A percentile compares a stretch with the other conserved stretches of the same genome.
These are phyloP conservation scores for Hydropsyche tenuis DNA, from an alignment of 1,140 invertebrate species.

Conservation along the genomic window DNA sequence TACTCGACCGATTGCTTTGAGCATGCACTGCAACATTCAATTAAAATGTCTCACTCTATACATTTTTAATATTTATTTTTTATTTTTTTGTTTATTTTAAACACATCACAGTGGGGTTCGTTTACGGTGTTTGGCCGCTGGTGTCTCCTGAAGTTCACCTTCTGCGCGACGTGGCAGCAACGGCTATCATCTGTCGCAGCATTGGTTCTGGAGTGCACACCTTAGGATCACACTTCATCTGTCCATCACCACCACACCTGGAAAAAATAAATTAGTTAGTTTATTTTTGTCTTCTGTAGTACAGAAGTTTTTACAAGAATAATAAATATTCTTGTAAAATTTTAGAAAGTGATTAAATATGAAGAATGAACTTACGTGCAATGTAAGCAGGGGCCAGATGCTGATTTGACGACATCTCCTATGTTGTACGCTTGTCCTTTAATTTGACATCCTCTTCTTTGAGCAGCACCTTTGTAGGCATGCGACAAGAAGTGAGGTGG, in stretches of 20 bases:
- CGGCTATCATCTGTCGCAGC: conserved; percentile 85
- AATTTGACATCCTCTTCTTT: conserved; percentile 82
- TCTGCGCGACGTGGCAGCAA: conserved; percentile 72
- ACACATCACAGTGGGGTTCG: conserved; percentile 48
- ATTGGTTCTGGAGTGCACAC: conserved; percentile 86
- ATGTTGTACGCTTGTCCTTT: conserved; percentile 81
- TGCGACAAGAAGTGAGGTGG: conserved; percentile 81
- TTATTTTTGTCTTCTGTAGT: too few species aligned
- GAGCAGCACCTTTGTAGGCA: conserved; percentile 75
- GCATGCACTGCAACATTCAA: conserved; percentile 32
- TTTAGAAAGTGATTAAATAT: not conserved
- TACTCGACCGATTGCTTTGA: conserved; percentile 24
- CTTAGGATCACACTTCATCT: conserved; percentile 92
- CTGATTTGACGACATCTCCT: conserved; percentile 80
- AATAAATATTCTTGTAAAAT: not conserved
- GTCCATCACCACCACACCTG: conserved; percentile 86
- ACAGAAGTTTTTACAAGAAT: not conserved
- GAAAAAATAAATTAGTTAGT: conserved; percentile 9
- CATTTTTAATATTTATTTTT: conserved; percentile 13
- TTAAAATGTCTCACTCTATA: conserved; percentile 36
- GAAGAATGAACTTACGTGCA: conserved; percentile 79
- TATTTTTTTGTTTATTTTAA: conserved; percentile 37
- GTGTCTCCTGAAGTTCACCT: conserved; percentile 66
- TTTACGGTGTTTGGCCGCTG: conserved; percentile 27
- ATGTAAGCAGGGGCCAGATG: conserved; percentile 88